Conservation (phyloP, 2,888 invertebrate genomes). For the Xestia rhomboidea region DNA sequence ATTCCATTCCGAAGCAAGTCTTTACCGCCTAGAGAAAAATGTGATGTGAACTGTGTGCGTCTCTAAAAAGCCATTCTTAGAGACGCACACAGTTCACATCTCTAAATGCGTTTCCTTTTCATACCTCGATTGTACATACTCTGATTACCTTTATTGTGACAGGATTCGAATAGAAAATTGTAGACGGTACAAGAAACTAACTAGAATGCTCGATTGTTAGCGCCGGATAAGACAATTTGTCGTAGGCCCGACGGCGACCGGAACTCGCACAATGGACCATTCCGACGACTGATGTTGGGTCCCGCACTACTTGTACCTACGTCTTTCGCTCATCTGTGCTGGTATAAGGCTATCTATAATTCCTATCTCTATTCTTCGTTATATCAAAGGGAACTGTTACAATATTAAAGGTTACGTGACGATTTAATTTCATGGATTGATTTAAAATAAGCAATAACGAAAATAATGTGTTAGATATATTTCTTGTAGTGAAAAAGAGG, state of each 20-base stretch:
- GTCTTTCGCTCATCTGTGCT: constrained; percentile 5
- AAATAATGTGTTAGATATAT: not conserved
- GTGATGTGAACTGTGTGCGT: not conserved
- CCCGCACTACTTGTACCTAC: constrained; percentile 29
- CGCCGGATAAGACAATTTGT: constrained; percentile 65
- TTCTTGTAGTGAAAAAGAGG: not conserved
- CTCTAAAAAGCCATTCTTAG: not conserved
- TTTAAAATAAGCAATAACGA: not conserved
- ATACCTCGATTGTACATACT: not conserved
- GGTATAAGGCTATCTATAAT: not conserved
- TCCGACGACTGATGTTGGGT: constrained; percentile 47
- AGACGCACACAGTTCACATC: too few relatives aligned
- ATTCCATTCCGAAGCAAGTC: not conserved
- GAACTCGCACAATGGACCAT: constrained; percentile 61
- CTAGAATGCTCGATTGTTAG: constrained; percentile 40
- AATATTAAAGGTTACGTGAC: not conserved
- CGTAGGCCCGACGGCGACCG: constrained; percentile 57
- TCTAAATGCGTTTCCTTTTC: not conserved
- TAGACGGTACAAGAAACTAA: constrained; percentile 31
- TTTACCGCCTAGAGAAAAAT: not conserved
- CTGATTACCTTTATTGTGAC: constrained; percentile 5
- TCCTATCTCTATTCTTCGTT: constrained; percentile 9
- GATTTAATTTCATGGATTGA: constrained; percentile 1
- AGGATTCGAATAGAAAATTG: constrained; percentile 26
- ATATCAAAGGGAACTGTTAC: not conserved